Evolutionary conservation across 2,113 vertebrate species (phyloP).

Genomic region (Muscicapa adusta): DNA sequence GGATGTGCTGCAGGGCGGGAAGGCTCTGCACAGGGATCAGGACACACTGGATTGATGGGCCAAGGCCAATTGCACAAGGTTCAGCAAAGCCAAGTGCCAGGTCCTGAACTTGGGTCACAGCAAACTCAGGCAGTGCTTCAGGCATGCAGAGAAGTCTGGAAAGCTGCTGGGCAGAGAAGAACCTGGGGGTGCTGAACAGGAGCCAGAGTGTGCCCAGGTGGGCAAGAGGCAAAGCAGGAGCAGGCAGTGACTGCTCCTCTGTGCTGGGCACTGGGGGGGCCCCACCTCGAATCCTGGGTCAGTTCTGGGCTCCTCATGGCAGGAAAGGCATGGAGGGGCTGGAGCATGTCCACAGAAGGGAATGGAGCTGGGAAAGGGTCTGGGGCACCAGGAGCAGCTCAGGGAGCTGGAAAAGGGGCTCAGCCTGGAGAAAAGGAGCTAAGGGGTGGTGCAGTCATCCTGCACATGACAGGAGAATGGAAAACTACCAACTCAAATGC

Average conservation of each 20-base stretch:
- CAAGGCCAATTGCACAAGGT: not conserved
- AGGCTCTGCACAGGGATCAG: not conserved
- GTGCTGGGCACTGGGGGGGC: not conserved
- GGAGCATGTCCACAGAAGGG: not conserved
- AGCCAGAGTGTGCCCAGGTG: too few species aligned
- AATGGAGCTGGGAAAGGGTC: not conserved
- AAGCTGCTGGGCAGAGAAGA: not conserved
- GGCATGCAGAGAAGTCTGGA: not conserved
- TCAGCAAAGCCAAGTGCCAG: not conserved
- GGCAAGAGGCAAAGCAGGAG: not conserved
- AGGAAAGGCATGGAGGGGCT: not conserved
- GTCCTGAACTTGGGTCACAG: not conserved
- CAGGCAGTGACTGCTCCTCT: not conserved
- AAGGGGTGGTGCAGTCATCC: rapidly evolving
- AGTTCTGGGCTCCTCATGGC: not conserved
- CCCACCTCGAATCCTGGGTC: not conserved
- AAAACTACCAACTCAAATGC: not conserved
- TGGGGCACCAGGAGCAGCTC: not conserved
- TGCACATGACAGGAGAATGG: rapidly evolving
- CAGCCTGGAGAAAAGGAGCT: not conserved
- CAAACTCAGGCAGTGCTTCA: not conserved
- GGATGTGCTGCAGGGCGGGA: not conserved
- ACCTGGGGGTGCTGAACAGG: not conserved
- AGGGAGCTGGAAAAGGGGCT: not conserved
- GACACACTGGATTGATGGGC: not conserved